phyloP scores from a whole-genome alignment of 35 echinoderm and acorn worm genomes.

The Lytechinus variegatus region DNA sequence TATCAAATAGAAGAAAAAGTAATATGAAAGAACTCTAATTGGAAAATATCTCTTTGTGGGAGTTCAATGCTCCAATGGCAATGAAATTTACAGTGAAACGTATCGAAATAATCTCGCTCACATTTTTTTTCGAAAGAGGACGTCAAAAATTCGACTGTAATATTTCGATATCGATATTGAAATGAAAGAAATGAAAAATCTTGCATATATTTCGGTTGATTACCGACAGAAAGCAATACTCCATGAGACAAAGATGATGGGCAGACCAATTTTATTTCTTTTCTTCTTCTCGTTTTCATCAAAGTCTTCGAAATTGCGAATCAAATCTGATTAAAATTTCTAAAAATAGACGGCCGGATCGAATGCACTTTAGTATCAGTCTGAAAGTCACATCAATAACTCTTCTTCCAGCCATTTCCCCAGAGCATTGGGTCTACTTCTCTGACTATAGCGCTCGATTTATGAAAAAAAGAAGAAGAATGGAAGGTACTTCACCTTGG shows the following conservation, averaged over 20 bases:
- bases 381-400: constrained; percentile 19
- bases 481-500: neutral
- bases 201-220: neutral
- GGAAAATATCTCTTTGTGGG: neutral
- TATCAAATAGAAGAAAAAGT: neutral
- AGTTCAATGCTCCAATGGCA: neutral
- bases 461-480: neutral
- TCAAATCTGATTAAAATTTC: constrained; percentile 7
- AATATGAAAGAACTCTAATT: neutral
- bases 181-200: neutral
- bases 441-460: neutral
- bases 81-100: neutral
- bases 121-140: neutral
- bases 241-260: neutral
- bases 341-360: neutral
- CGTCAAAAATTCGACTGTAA: neutral
- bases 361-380: constrained; percentile 11
- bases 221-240: neutral
- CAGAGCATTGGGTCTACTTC: neutral
- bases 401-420: neutral
- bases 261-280: neutral
- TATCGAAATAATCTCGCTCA: neutral
- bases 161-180: constrained; percentile 14
- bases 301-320: neutral
- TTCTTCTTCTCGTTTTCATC: neutral